Evolutionary conservation across 2,797 vertebrate species (phyloP).

Genomic region (Myripristis jacobus): DNA sequence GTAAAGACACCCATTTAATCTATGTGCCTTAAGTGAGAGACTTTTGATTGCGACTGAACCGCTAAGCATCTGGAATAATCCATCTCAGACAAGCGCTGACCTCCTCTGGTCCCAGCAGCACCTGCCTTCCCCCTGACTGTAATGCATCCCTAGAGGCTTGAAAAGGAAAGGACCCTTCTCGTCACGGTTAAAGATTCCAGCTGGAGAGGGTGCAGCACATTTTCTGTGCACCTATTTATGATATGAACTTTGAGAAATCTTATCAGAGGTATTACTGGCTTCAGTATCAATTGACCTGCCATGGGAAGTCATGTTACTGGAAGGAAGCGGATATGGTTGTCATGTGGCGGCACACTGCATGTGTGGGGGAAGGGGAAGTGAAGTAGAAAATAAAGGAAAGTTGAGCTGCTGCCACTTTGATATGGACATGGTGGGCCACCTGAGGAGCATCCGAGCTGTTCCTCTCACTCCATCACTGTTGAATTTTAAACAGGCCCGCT

Average conservation of each 20-base stretch:
- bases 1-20: constrained; percentile 14
- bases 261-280: constrained; percentile 1
- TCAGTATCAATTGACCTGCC: constrained; percentile 34
- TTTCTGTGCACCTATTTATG: not conserved
- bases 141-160: not conserved
- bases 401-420: constrained; percentile 69
- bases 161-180: no score
- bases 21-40: constrained; percentile 30
- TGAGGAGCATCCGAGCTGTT: constrained; percentile 77
- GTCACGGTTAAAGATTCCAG: no score
- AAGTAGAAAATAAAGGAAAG: constrained; percentile 67
- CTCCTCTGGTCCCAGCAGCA: constrained; percentile 1
- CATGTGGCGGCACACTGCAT: constrained; percentile 39
- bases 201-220: no score
- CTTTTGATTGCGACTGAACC: constrained; percentile 30
- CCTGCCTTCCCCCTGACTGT: not conserved
- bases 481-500: constrained; percentile 59
- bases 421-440: constrained; percentile 73
- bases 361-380: constrained; percentile 51
- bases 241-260: constrained; percentile 21
- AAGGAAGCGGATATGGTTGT: constrained; percentile 46
- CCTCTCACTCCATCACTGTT: constrained; percentile 53
- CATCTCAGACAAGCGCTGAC: constrained; percentile 21
- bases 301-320: constrained; percentile 23
- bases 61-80: constrained; percentile 31